A percentile compares a stretch with the other conserved stretches of the same genome.
phyloP scores from a whole-genome alignment of 1,140 invertebrate genomes.

The Macrobrachium nipponense region DNA sequence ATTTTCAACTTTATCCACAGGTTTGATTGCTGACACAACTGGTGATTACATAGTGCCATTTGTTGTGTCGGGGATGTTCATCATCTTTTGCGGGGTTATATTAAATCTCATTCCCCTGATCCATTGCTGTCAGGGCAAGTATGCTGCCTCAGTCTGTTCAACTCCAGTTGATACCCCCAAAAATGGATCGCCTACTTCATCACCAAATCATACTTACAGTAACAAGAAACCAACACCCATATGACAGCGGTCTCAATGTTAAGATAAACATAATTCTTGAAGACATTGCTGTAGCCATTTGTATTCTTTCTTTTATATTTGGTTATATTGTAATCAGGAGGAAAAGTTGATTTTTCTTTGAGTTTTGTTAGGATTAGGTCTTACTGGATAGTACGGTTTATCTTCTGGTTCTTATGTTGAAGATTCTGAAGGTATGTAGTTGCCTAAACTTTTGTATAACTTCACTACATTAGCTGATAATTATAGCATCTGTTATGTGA shows the following conservation, averaged over 20 bases:
- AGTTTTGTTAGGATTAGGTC: too few species aligned
- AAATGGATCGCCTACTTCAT: constrained; percentile 30
- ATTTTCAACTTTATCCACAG: constrained; percentile 26
- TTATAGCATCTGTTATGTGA: too few species aligned
- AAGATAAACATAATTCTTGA: neutral
- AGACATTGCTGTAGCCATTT: too few species aligned
- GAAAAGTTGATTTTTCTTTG: too few species aligned
- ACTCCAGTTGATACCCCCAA: constrained; percentile 27
- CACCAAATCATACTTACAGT: constrained; percentile 24
- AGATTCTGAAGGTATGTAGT: too few species aligned
- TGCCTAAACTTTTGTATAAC: too few species aligned
- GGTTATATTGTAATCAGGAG: too few species aligned
- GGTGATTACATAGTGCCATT: constrained; percentile 59
- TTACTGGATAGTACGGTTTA: too few species aligned
- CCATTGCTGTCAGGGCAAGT: constrained; percentile 25
- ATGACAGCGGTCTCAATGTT: neutral
- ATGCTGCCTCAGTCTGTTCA: constrained; percentile 26
- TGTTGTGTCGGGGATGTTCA: constrained; percentile 61
- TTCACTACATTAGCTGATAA: too few species aligned
- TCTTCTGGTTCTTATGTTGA: too few species aligned
- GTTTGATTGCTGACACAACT: constrained; percentile 56
- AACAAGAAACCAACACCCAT: constrained; percentile 14
- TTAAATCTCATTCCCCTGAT: constrained; percentile 58
- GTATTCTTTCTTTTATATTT: too few species aligned
- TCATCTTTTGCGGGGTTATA: constrained; percentile 57